Percentiles rank a stretch among this genome's conserved stretches.
Evolutionary conservation across 2,113 vertebrate genomes (phyloP).

Genomic region (Sceloporus tristichus): DNA sequence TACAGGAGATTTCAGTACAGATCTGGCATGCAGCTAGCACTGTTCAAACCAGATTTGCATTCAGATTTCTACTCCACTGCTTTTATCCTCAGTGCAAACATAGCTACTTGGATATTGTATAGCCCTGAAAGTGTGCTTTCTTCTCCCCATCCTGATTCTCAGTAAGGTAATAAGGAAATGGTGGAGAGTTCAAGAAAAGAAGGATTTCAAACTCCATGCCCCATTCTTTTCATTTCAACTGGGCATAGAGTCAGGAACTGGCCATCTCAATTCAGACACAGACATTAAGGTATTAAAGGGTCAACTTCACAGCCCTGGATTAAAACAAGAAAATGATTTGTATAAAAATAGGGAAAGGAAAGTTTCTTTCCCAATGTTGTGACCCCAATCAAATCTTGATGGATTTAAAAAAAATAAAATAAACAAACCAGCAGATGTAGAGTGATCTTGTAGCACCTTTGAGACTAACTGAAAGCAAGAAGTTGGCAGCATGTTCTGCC

Average conservation of each 20-base stretch:
- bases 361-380: too few relatives aligned
- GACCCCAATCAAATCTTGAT: background rate
- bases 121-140: background rate
- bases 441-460: too few relatives aligned
- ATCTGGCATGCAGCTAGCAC: background rate
- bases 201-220: too few relatives aligned
- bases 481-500: too few relatives aligned
- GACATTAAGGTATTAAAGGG: background rate
- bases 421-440: too few relatives aligned
- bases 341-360: background rate
- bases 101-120: background rate
- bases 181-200: background rate
- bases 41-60: background rate
- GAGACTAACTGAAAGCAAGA: too few relatives aligned
- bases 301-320: background rate
- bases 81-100: background rate
- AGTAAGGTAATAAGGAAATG: background rate
- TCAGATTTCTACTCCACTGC: background rate
- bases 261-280: background rate
- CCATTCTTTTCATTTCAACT: background rate
- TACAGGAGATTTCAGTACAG: background rate
- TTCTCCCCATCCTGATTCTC: background rate
- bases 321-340: background rate
- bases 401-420: background rate
- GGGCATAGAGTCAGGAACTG: background rate